Conservation (phyloP, 2,113 vertebrate species). For the Tetrao urogallus region DNA sequence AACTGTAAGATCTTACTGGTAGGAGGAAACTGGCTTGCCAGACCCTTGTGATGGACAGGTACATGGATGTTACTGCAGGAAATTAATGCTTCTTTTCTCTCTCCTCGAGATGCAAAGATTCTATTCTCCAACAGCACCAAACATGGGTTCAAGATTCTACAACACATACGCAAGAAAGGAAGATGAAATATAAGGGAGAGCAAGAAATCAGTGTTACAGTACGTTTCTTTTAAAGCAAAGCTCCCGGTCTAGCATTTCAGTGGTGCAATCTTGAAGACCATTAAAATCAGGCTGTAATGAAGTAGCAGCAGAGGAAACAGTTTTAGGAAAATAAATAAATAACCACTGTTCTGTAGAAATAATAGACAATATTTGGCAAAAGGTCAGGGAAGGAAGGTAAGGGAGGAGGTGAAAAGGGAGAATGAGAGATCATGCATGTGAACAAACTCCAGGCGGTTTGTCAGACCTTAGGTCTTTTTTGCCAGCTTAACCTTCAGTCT, state of each 20-base stretch:
- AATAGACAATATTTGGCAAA: background rate
- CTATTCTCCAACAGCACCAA: background rate
- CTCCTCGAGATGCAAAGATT: background rate
- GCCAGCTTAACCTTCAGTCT: background rate
- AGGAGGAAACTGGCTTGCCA: background rate
- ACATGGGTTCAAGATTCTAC: background rate
- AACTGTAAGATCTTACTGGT: background rate
- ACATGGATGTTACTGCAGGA: background rate
- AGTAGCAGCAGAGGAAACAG: background rate
- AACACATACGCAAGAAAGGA: background rate
- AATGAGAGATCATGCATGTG: background rate
- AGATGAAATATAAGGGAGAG: background rate
- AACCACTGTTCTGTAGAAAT: background rate
- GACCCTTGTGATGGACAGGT: background rate
- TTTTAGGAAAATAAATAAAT: background rate
- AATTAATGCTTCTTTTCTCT: background rate
- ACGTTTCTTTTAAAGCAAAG: background rate
- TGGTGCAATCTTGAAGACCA: background rate
- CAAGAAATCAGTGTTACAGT: background rate
- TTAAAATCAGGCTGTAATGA: constrained; percentile 1
- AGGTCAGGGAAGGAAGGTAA: background rate
- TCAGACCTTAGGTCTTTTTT: background rate
- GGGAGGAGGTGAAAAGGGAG: background rate
- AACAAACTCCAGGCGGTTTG: background rate
- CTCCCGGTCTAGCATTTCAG: background rate